Conservation (phyloP, 2,113 vertebrate genomes). For the Mobula birostris region DNA sequence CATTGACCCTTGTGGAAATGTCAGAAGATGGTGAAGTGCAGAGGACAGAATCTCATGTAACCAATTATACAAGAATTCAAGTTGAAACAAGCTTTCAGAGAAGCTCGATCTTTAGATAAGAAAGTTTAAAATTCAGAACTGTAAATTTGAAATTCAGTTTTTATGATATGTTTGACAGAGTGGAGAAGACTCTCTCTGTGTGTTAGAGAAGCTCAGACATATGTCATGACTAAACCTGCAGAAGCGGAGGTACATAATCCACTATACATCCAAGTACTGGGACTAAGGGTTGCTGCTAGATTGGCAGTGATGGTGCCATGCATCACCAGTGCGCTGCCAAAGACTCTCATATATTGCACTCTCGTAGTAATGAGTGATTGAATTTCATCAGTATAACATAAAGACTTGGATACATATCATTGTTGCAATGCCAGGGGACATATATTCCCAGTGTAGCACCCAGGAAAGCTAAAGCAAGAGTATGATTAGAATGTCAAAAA, state of each 20-base stretch:
- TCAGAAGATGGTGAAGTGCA: not conserved
- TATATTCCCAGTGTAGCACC: not conserved
- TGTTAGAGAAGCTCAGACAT: not conserved
- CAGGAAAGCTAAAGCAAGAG: not conserved
- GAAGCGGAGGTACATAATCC: not conserved
- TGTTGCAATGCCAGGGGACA: not conserved
- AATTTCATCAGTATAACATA: not conserved
- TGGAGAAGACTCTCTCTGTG: not conserved
- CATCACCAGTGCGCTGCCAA: not conserved
- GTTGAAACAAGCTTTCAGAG: not conserved
- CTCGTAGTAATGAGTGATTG: not conserved
- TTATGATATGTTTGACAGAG: not conserved
- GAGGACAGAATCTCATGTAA: not conserved
- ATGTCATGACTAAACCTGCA: not conserved
- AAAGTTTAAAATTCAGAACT: not conserved
- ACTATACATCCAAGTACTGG: not conserved
- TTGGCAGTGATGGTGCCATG: not conserved
- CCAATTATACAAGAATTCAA: not conserved
- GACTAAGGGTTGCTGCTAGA: not conserved
- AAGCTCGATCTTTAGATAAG: not conserved
- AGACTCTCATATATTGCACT: no score
- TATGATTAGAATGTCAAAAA: not conserved
- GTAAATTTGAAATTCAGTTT: slow-evolving; percentile 24
- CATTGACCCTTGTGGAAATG: not conserved
- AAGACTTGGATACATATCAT: not conserved